Evolutionary conservation across 1,140 invertebrate genomes (phyloP), one percentile per base, ranked within the genome.

Genomic region (Cyclargus thomasi): DNA sequence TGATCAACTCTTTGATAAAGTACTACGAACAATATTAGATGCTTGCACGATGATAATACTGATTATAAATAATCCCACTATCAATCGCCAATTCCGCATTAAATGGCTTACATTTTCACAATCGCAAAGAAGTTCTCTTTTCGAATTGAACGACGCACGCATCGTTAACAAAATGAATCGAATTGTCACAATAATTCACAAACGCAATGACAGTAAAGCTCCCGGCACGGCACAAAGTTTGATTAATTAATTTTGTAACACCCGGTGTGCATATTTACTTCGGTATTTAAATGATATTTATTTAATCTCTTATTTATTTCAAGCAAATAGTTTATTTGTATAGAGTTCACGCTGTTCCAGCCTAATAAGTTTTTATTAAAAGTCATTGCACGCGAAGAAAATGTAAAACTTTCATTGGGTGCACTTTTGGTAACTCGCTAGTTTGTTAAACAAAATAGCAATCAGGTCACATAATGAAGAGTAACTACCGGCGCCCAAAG

Each of bases 181-280:
- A 20, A 59, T 20, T 59, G 55, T 59, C 55, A 59, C 55, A 59
- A 20, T 20, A 59, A 59, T 59, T 59, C 17, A 59, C 55, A 59
- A 59, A 59, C 18, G 55, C 55, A 59, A 20, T 59, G 55, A 59
- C 55, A 20, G 55, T 18, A 11, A 59, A 59, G 55, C 55, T 55
- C 17, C 18, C 55, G 53, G 18, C 53, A 55, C 18, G 55, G 18
- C 18, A 22, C 18, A 59, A 59, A 59, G 55, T 59, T 59, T 59
- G 55, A 59, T 59, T 59, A 59, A 59, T 59, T 59, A 59, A 59
- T 59, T 59, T 59, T 59, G 55, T 59, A 59, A 11, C 55, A 59
- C 18, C 10, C 20, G 18, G 18, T 17, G 18, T 17, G 55, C 18
- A 11, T 20, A 59, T 20, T 55, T 59, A 59, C 55, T 20, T 16